Percentiles rank a stretch among this genome's conserved stretches.
These are phyloP conservation scores for Drosophila atroscutellata DNA, from an alignment of 2,888 invertebrate genomes.

Conservation along the genomic window DNA sequence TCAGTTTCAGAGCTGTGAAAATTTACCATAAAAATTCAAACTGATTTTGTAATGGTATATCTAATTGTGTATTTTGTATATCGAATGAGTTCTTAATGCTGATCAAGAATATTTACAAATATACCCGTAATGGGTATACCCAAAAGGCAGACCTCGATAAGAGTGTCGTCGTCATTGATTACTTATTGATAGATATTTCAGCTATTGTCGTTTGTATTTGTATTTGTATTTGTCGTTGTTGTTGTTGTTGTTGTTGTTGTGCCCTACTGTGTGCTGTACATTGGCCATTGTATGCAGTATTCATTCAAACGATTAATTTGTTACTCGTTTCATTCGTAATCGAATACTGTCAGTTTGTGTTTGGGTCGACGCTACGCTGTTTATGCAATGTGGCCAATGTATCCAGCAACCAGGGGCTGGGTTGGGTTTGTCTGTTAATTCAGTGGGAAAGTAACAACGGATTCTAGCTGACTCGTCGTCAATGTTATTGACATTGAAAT, in stretches of 20 bases:
- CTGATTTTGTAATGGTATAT: neutral
- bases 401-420: constrained; percentile 9
- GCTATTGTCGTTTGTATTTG: constrained; percentile 9
- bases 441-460: constrained; percentile 39
- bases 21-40: neutral
- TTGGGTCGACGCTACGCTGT: constrained; percentile 52
- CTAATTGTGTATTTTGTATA: neutral
- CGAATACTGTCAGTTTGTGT: constrained; percentile 42
- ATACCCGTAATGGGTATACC: neutral
- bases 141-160: neutral
- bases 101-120: neutral
- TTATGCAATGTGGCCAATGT: constrained; percentile 55
- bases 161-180: constrained; percentile 52
- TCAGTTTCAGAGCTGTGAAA: neutral
- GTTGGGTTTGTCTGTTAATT: constrained; percentile 16
- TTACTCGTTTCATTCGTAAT: constrained; percentile 43
- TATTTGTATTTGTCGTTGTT: neutral
- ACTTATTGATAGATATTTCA: constrained; percentile 54
- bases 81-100: neutral
- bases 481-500: constrained; percentile 73
- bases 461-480: constrained; percentile 70
- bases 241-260: neutral
- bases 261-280: constrained; percentile 47
- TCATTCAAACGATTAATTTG: constrained; percentile 69
- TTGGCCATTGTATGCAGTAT: constrained; percentile 61